Evolutionary conservation across 2,797 vertebrate genomes (phyloP), one percentile per base, ranked within the genome.

Genomic region (Microctenopoma stevenorrisi): DNA sequence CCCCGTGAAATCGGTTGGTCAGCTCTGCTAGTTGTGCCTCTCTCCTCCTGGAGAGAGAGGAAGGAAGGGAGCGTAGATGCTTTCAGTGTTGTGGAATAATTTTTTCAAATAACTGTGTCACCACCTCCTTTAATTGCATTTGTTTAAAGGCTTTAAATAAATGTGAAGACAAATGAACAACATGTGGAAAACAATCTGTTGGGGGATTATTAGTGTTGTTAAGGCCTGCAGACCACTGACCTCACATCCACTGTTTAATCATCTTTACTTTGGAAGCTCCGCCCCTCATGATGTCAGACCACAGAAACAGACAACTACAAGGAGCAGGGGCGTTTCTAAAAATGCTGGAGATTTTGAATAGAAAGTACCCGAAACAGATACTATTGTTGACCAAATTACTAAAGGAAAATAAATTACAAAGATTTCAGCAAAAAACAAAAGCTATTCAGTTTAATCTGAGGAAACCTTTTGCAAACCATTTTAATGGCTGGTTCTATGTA

Each of bases 1-100:
- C 82, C 83, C 87, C 67, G 64, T 91, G 88, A 90, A 86, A 92
- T 89, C 72, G 49, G 67, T 48, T 50, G 11, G 70, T 68, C 69
- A 59, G 77, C 61, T 4, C 49, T 51, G 68, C 77, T 50, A 68
- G 67, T 64, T n/a, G 0, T 10, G 44, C 49, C 0, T 50, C 44
- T 74, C 26, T 53, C 44, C 56, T 61, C 52, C 38, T 43, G 42
- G 70, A 83, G 72, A 33, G 2, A 8, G 30, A 35, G 22, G 35
- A 38, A 68, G 53, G 59, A 49, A 71, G 69, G 62, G 40, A 53
- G n/a, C 58, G 13, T 0, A 3, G 40, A 58, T 47, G 40, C 48
- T 60, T 44, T 18, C n/a, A 52, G 28, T n/a, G 9, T 13, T 60
- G 54, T 8, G 18, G 25, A 22, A 22, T 22, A 22, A 22, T 22